phyloP scores from a whole-genome alignment of 2,888 invertebrate species.

The Achlya flavicornis region DNA sequence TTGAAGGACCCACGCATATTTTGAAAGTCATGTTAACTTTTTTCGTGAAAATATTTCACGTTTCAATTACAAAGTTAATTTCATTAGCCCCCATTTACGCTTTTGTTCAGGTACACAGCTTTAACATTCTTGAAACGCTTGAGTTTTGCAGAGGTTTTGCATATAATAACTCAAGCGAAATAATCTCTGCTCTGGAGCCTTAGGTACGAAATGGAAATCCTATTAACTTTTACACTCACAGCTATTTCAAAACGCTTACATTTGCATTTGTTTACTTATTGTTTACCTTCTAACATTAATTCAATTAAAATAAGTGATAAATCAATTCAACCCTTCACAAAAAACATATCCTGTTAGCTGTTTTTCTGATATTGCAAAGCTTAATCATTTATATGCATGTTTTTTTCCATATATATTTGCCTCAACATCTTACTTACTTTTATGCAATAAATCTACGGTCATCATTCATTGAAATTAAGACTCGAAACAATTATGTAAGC shows the following conservation, averaged over 20 bases:
- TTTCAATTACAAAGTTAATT: conserved; percentile 35
- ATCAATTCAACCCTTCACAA: too few relatives aligned
- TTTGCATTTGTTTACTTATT: conserved; percentile 37
- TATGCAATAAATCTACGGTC: too few relatives aligned
- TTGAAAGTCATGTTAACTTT: background rate
- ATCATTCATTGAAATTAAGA: too few relatives aligned
- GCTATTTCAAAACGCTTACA: conserved; percentile 36
- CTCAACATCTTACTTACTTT: too few relatives aligned
- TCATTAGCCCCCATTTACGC: conserved; percentile 31
- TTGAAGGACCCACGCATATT: background rate
- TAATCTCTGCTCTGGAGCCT: conserved; percentile 49
- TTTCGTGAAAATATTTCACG: conserved; percentile 18
- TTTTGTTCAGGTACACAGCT: conserved; percentile 40
- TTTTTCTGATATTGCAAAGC: too few relatives aligned
- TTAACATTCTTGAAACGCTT: conserved; percentile 45
- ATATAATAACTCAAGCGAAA: conserved; percentile 53
- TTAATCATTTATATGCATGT: too few relatives aligned
- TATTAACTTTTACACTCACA: conserved; percentile 48
- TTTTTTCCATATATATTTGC: too few relatives aligned
- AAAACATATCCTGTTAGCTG: too few relatives aligned
- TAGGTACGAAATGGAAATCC: conserved; percentile 47
- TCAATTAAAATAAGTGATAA: too few relatives aligned
- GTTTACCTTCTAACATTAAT: background rate
- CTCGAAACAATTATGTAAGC: background rate
- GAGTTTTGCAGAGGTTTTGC: conserved; percentile 49